Base-by-base conservation (phyloP, 2,888 invertebrate genomes). In the Tholera decimalis region DNA sequence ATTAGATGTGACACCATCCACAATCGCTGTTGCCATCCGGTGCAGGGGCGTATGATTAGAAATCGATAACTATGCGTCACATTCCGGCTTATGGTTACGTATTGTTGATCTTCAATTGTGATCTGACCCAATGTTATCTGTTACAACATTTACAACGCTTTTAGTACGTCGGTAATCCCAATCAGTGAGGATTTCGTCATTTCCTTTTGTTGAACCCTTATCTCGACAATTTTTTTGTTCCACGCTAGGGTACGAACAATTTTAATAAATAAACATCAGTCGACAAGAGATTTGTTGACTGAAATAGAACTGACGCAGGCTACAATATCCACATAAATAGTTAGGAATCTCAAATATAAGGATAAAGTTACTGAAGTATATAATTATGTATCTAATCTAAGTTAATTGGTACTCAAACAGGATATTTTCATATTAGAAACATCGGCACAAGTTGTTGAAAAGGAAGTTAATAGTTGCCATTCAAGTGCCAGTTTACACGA, bases 61-160 rank as follows among this genome's bases (percentile, higher is more conserved):
- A 93, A 94, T 93, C 93, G 90, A 94, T 94, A 93, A 91, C 85
- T 85, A 89, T 91, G 91, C 92, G 91, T 93, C 92, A 93, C 89
- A 90, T 90, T 90, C 89, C 81, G 79, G 82, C 85, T 85, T 78
- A 88, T 86, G 86, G 88, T 87, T 85, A 86, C 82, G 85, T 86
- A 89, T 91, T 91, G 89, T 92, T 89, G 88, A 75, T 89, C 82
- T 80, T 78, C 89, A 80, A 90, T 92, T 92, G 91, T 91, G 85
- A 86, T 85, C 83, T 85, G 85, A 85, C 85, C 86, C 83, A 85
- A 82, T 83, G 83, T 82, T 91, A 89, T 91, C 91, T 90, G 85
- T 89, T 89, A 90, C 89, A 85, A 84, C 83, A 74, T 71, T 74
- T 35, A 75, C 51, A 72, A 67, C 41, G 87, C 84, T 87, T 88